Base-by-base conservation (phyloP, 2,113 vertebrate genomes). In the Platysteira castanea region DNA sequence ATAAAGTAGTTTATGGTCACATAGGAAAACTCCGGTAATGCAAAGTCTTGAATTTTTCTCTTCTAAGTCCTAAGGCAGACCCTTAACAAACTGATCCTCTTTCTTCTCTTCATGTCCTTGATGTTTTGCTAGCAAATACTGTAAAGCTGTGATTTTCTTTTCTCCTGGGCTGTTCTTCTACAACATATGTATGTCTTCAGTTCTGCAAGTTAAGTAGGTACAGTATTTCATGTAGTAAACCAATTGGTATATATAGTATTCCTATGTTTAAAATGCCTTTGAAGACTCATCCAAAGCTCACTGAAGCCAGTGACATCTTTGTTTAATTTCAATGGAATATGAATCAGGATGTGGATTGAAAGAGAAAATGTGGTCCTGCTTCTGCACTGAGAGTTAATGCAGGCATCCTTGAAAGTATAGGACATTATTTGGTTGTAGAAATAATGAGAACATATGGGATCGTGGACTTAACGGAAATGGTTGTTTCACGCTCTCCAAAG, bases 281-380 rank as follows among this genome's bases (percentile, higher is more conserved):
- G 70, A 91, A 89, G 74, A 68, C 53, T 69, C 0, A 0, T 64
- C 53, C 81, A 87, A 87, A 79, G 57, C 37, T 75, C 69, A 65
- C n/a, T 74, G 84, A 91, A 91, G 69, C 77, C 69, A 71, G 68
- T 68, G 60, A 81, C 53, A 89, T 87, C 76, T 95, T 89, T 95
- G 28, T 96, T 94, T 96, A 71, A 93, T 92, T 95, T 95, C 56
- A 65, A 3, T 39, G 46, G 65, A 81, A 52, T 79, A 87, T 13
- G 17, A 67, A 44, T 65, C 84, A 84, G 46, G 54, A 92, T 76
- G n/a, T 73, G 37, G 42, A 84, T 47, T 63, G 85, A 76, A 91
- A 82, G 59, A 70, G 46, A 91, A 78, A 64, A 67, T 28, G 19
- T 65, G 46, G 53, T 60, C 50, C 42, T 57, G 67, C 31, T 82